Base-by-base conservation (phyloP, 2,888 invertebrate species). In the Idaea dimidiata region DNA sequence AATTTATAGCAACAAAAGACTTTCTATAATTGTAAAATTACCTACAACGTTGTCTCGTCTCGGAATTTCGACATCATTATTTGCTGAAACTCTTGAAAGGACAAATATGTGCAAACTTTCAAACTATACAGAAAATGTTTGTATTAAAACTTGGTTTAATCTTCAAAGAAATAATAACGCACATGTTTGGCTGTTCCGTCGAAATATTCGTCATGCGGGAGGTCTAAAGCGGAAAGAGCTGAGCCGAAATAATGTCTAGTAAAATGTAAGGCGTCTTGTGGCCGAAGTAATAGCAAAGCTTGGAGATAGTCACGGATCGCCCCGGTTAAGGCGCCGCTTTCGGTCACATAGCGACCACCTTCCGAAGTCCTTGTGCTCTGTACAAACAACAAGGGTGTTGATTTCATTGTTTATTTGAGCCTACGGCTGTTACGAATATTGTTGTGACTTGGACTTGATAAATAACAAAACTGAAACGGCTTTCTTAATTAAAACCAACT, bases 281-380 rank as follows among this genome's bases (percentile, higher is more conserved):
- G 93, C 66, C 93, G 93, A 72, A 95, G 82, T 53, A 94, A 76
- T 54, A 95, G 83, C 61, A 95, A 82, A 0, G 93, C 88, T 74
- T 94, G 93, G 16, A 94, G 86, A 71, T 95, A 95, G 78, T 95
- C 95, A 0, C 93, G 88, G 14, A 95, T 85, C 16, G 94, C 81
- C 33, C 90, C 85, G 31, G 93, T 91, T 53, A 95, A 81, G 66
- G 94, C 93, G 0, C 94, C 93, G 69, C 93, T 94, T 71, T 94
- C 94, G 1, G 84, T 81, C 60, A 94, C 78, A 80, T 95, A 95
- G n/a, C 93, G 90, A 59, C 88, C 93, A 61, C 93, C 92, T 76
- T 93, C 91, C 31, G 91, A 87, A 17, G 91, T 81, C 32, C 90
- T 84, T 24, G 82, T 77, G 56, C 88, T 87, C 93, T 94, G 79